Evolutionary conservation across 2,113 vertebrate genomes (phyloP).

Genomic region (Plecturocebus donacophilus): DNA sequence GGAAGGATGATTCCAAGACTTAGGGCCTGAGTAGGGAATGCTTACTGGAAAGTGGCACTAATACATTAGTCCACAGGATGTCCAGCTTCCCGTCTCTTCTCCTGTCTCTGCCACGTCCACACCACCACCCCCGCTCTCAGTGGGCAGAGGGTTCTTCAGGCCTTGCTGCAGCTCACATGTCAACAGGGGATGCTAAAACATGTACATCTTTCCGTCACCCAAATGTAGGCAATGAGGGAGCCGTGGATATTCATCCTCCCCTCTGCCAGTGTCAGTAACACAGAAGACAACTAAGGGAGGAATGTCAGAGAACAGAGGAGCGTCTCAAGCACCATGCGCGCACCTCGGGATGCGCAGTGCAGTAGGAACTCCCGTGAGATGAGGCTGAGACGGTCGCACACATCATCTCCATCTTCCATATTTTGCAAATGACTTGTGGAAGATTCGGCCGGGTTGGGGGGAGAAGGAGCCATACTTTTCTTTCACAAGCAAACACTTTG

Average conservation of each 20-base stretch:
- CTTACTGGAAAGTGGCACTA: not conserved
- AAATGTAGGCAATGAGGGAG: not conserved
- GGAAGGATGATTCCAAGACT: not conserved
- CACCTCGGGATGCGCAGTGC: not conserved
- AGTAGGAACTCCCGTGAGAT: rapidly evolving
- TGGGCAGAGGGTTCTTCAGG: not conserved
- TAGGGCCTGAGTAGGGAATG: not conserved
- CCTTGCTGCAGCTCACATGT: not conserved
- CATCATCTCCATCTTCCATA: not conserved
- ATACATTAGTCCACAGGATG: too few species aligned
- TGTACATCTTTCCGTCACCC: not conserved
- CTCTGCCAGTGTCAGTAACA: not conserved
- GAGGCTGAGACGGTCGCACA: too few species aligned
- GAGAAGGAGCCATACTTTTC: conserved; percentile 16
- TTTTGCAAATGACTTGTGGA: conserved; percentile 50
- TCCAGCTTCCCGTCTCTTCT: not conserved
- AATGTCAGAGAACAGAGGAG: not conserved
- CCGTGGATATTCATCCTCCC: not conserved
- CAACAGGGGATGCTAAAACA: not conserved
- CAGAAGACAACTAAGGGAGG: not conserved
- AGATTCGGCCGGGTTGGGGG: not conserved
- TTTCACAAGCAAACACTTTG: conserved; percentile 49
- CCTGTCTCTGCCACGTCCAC: not conserved
- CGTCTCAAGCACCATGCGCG: not conserved
- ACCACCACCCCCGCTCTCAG: not conserved